Evolutionary conservation across 1,140 invertebrate species (phyloP), one percentile per base, ranked within the genome.

Genomic region (Hyles vespertilio): DNA sequence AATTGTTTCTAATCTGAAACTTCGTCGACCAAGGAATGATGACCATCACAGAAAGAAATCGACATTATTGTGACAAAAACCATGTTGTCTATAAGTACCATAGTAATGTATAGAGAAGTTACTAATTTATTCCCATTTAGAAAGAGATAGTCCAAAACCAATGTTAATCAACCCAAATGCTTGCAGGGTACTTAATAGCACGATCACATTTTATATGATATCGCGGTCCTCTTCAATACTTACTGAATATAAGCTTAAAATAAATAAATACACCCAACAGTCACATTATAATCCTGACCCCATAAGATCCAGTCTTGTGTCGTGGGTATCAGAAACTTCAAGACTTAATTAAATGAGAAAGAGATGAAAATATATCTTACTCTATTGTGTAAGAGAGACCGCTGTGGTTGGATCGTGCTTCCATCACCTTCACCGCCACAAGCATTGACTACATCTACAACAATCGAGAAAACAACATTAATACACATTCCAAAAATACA

Each of bases 371-470:
- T 53, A 56, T 62, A 79, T 76, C 89, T 90, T 90, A 90, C 89
- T 89, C 79, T 89, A 87, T 89, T 79, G 73, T 81, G 79, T 87
- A 84, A 89, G 85, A 88, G 86, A 87, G 89, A 89, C 89, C 88
- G 89, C 86, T 86, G 89, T 87, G 72, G 86, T 84, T 78, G 82
- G 78, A 87, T 89, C 84, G 86, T 90, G 88, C 87, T 86, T 87
- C 83, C 85, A 72, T 88, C 85, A 87, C 86, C 91, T 91, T 93
- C 92, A 93, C 92, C 92, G 92, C 92, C 92, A 93, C 91, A 93
- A 92, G 92, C 92, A 93, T 91, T 93, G 92, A 93, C 92, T 93
- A 93, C 92, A 93, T 93, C 92, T 93, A 93, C 90, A 93, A 93
- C 90, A 92, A 90, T 90, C 90, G 84, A 89, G 82, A 88, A 84